These are phyloP conservation scores for Muntiacus muntjak DNA, from an alignment of 2,113 vertebrate genomes.

Conservation along the genomic window DNA sequence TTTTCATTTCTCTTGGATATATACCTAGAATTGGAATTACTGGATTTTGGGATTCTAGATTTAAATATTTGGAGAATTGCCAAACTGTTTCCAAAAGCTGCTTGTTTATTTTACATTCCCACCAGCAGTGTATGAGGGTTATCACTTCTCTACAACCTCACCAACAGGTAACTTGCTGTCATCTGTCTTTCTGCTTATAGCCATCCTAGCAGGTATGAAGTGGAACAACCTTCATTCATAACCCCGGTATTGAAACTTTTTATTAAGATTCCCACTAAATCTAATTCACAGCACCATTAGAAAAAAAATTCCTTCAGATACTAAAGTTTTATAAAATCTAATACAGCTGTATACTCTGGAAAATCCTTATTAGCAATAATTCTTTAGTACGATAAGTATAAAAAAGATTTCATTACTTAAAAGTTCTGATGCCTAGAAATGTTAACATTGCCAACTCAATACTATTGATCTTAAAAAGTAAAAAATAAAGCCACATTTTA, in stretches of 20 bases:
- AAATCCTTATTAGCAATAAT: not conserved
- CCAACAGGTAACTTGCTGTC: not conserved
- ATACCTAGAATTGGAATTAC: not conserved
- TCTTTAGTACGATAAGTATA: not conserved
- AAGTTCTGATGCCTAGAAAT: not conserved
- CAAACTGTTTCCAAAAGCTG: not conserved
- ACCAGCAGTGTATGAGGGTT: not conserved
- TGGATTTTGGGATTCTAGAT: not conserved
- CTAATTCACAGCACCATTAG: not conserved
- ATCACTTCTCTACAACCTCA: not conserved
- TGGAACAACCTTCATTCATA: not conserved
- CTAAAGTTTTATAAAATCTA: not conserved
- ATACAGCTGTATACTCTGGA: not conserved
- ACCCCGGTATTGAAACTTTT: not conserved
- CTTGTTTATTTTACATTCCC: not conserved
- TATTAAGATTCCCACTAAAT: not conserved
- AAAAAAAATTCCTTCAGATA: not conserved
- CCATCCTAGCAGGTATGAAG: not conserved
- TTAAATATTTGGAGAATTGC: not conserved
- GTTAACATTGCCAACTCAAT: not conserved
- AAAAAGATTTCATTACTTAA: not conserved
- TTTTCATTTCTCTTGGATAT: conserved; percentile 3
- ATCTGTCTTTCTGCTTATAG: not conserved
- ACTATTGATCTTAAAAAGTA: not conserved
- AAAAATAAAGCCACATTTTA: not conserved